Evolutionary conservation across 2,888 invertebrate genomes (phyloP).

Genomic region (Shargacucullia verbasci): DNA sequence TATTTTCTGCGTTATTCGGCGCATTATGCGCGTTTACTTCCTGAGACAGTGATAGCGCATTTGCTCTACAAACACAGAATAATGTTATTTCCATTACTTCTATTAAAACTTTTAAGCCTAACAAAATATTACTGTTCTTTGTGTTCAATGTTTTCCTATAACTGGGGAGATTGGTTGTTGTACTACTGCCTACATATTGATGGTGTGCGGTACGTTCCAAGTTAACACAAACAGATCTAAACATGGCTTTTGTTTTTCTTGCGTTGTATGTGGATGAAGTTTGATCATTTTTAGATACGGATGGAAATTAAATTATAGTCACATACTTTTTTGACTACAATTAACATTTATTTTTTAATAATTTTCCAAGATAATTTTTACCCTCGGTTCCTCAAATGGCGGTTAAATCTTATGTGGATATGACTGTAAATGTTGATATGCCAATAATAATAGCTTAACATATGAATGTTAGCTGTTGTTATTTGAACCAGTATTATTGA

Average conservation of each 20-base stretch:
- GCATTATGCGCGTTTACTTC: slow-evolving; percentile 16
- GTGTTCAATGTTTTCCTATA: slow-evolving; percentile 38
- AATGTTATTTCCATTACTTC: slow-evolving; percentile 56
- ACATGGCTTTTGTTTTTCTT: slow-evolving; percentile 49
- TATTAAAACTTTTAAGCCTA: slow-evolving; percentile 67
- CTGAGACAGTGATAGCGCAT: slow-evolving; percentile 17
- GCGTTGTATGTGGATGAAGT: slow-evolving; percentile 21
- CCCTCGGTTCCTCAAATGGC: too few species aligned
- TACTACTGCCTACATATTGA: slow-evolving; percentile 42
- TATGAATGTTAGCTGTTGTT: too few species aligned
- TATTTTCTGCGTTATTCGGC: slow-evolving; percentile 25
- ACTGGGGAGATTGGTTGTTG: slow-evolving; percentile 34
- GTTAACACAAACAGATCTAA: slow-evolving; percentile 41
- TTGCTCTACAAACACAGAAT: slow-evolving; percentile 39
- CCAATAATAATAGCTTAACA: too few species aligned
- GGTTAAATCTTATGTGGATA: too few species aligned
- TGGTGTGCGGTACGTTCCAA: slow-evolving; percentile 21
- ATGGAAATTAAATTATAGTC: too few species aligned
- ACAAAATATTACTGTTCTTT: slow-evolving; percentile 52
- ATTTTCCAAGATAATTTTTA: too few species aligned
- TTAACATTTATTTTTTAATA: too few species aligned
- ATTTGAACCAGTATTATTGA: too few species aligned
- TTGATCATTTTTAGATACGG: slow-evolving; percentile 29
- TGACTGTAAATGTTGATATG: too few species aligned
- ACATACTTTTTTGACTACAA: too few species aligned